phyloP scores from a whole-genome alignment of 1,140 invertebrate species.

The Aphelinus atriplicis region DNA sequence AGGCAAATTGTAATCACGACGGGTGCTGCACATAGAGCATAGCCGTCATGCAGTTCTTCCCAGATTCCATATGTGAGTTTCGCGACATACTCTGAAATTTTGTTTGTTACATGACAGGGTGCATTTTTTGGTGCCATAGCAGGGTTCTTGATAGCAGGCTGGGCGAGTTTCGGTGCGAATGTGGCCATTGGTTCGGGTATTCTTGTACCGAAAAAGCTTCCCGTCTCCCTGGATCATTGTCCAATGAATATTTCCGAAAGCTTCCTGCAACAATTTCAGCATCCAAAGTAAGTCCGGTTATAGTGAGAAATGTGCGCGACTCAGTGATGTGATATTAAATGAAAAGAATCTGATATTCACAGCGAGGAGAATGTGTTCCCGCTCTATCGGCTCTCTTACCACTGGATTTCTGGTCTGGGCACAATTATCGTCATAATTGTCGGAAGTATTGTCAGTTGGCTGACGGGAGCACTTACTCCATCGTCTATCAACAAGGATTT shows the following conservation, averaged over 20 bases:
- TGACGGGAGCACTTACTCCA: constrained; percentile 73
- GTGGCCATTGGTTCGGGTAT: constrained; percentile 50
- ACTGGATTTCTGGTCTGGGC: constrained; percentile 81
- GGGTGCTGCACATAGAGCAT: neutral
- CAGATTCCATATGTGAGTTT: constrained; percentile 18
- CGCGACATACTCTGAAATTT: constrained; percentile 15
- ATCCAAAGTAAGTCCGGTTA: constrained; percentile 48
- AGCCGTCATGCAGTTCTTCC: constrained; percentile 19
- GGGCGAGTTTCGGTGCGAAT: constrained; percentile 59
- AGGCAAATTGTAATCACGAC: no score
- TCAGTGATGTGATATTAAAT: constrained; percentile 4
- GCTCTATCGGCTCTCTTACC: constrained; percentile 77
- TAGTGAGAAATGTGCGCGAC: neutral
- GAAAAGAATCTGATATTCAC: constrained; percentile 22
- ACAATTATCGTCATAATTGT: constrained; percentile 71
- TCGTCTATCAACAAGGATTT: constrained; percentile 69
- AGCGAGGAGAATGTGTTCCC: constrained; percentile 71
- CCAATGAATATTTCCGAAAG: constrained; percentile 51
- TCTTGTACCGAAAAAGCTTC: constrained; percentile 56
- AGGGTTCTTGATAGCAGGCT: constrained; percentile 56
- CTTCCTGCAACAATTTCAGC: constrained; percentile 54
- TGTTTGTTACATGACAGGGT: constrained; percentile 49
- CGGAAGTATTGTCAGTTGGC: constrained; percentile 73
- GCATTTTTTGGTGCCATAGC: constrained; percentile 56
- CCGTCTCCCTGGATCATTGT: constrained; percentile 52